Evolutionary conservation across 2,113 vertebrate genomes (phyloP).

Genomic region (Mungos mungo): DNA sequence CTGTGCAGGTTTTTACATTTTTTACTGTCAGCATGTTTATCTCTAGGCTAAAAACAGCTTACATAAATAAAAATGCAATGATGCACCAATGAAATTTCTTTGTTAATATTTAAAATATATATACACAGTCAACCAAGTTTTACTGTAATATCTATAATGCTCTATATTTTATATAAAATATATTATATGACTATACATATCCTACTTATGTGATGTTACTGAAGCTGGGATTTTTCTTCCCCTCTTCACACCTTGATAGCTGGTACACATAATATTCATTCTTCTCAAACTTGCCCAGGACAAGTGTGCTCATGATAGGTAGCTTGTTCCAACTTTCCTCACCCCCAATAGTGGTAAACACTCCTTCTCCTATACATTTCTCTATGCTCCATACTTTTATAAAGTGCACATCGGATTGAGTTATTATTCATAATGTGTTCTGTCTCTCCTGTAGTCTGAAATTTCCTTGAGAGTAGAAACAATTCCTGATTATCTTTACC

Average conservation of each 20-base stretch:
- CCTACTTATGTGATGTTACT: not conserved
- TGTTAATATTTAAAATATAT: not conserved
- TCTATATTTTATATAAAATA: not conserved
- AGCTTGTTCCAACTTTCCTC: not conserved
- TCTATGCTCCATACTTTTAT: not conserved
- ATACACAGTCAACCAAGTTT: not conserved
- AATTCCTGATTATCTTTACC: not conserved
- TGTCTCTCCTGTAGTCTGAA: not conserved
- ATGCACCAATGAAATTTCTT: not conserved
- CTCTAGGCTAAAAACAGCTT: not conserved
- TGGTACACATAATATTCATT: not conserved
- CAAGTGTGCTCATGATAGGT: not conserved
- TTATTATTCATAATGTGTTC: not conserved
- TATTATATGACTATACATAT: not conserved
- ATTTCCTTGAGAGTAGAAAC: not conserved
- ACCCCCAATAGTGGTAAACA: not conserved
- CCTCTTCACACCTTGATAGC: not conserved
- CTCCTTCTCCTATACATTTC: not conserved
- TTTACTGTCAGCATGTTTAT: not conserved
- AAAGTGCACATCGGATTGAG: not conserved
- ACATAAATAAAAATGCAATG: not conserved
- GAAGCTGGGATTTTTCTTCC: not conserved
- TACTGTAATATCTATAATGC: not conserved
- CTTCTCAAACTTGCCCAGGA: not conserved
- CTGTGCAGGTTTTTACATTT: not conserved